Conservation (phyloP, 2,797 vertebrate species). For the Gymnoscopelus microlampas region DNA sequence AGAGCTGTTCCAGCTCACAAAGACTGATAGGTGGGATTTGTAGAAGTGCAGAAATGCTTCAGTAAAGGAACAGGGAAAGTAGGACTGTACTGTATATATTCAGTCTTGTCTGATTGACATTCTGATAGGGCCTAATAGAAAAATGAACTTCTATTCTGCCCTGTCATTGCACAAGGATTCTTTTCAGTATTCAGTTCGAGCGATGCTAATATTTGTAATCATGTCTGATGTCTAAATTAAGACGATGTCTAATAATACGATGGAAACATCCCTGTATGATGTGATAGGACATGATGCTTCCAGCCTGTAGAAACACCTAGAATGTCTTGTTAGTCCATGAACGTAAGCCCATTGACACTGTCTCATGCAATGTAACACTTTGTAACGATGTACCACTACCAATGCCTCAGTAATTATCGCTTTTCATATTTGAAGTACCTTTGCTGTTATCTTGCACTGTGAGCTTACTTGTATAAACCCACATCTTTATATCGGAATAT, state of each 20-base stretch:
- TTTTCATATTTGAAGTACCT: no score
- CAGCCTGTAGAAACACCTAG: no score
- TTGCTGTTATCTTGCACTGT: no score
- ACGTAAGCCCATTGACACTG: no score
- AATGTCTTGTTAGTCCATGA: no score
- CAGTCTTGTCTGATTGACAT: slow-evolving; percentile 51
- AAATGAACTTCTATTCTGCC: slow-evolving; percentile 9
- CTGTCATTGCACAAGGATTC: neutral
- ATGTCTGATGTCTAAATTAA: slow-evolving; percentile 20
- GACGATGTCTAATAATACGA: slow-evolving; percentile 31
- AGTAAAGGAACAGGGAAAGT: slow-evolving; percentile 51
- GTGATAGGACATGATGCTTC: no score
- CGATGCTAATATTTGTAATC: slow-evolving; percentile 14
- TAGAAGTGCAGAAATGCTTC: slow-evolving; percentile 45
- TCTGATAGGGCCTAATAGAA: slow-evolving; percentile 5
- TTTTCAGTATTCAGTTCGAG: neutral
- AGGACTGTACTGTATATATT: neutral
- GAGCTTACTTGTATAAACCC: no score
- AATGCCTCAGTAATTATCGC: no score
- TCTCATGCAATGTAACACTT: no score
- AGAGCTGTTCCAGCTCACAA: neutral
- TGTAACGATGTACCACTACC: no score
- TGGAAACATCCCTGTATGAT: slow-evolving; percentile 3
- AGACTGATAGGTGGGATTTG: slow-evolving; percentile 31
- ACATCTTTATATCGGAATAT: no score